Evolutionary conservation across 1,140 invertebrate genomes (phyloP), one percentile per base, ranked within the genome.

Genomic region (Asbolus verrucosus): DNA sequence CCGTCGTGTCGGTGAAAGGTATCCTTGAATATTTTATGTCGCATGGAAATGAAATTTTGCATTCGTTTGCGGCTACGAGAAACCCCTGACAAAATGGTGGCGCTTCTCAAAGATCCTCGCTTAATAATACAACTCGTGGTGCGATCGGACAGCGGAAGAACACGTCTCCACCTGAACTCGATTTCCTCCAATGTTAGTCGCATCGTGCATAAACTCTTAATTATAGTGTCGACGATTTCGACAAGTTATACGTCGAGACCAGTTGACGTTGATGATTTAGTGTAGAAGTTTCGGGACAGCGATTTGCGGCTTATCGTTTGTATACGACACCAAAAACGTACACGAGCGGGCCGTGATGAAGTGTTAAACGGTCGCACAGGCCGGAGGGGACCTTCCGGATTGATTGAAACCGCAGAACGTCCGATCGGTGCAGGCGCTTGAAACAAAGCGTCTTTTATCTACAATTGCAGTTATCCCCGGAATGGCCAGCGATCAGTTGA

Each of bases 41-140:
- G 24, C 33, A 36, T 30, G 46, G 46, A 50, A 50, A 50, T 50
- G 43, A 50, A 50, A 50, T 50, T 36, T 36, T n/a, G 33, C 11
- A 36, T 36, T 6, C 33, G 33, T 3, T 11, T 4, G 11, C 33
- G 33, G 33, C 33, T 2, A 36, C 33, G 33, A 4, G 4, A 8
- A 8, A n/a, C n/a, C 27, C 9, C 4, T 0, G 27, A 36, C 33
- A 36, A 36, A 36, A 36, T 36, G 33, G 6, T n/a, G 33, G 33
- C 33, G n/a, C n/a, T n/a, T n/a, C n/a, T n/a, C n/a, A n/a, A n/a
- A n/a, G n/a, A n/a, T n/a, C n/a, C n/a, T n/a, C n/a, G n/a, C n/a
- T n/a, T n/a, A n/a, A n/a, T n/a, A n/a, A n/a, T n/a, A n/a, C n/a
- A n/a, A n/a, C n/a, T n/a, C n/a, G n/a, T n/a, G n/a, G n/a, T n/a